Base-by-base conservation (phyloP, 2,797 vertebrate genomes). In the Gymnopithys bicolor region DNA sequence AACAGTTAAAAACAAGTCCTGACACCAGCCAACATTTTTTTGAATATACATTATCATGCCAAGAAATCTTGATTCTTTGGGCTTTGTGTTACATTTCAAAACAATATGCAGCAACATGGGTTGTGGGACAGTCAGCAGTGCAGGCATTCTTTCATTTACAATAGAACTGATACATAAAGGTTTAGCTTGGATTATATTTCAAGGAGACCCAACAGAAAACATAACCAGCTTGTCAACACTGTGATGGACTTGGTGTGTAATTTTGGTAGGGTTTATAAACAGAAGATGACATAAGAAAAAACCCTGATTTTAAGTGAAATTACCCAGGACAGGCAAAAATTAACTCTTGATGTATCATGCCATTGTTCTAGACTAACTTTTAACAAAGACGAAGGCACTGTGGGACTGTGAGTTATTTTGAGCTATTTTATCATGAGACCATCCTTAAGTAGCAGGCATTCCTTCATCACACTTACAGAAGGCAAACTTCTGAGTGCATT, bases 1-100 rank as follows among this genome's bases (percentile, higher is more conserved):
- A 90, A 95, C 80, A 94, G 25, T 35, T 56, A 66, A 45, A 94
- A 95, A 88, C 91, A 95, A 94, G 89, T 80, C 78, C 75, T 10
- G 27, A 67, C 68, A 92, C 56, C 81, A 77, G 78, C 43, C 71
- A 84, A 69, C 32, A 4, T 79, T 84, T 71, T 78, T 86, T 23
- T 16, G 1, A 85, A 33, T 46, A 71, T 27, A 25, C 24, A n/a
- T 67, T 82, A 91, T 51, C 77, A 79, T n/a, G 73, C 83, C 90
- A 94, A 75, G 66, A 75, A 81, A 94, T 93, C 85, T 79, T 5
- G 16, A 62, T 59, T 91, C 73, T 76, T 62, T 48, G 43, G 19
- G 84, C 51, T 93, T 71, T 93, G 76, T 62, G 32, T 66, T 81
- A 48, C 25, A 33, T 69, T 90, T 91, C 63, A 88, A 71, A 88